phyloP scores from a whole-genome alignment of 2,797 vertebrate species.

The Chloroceryle amazona region DNA sequence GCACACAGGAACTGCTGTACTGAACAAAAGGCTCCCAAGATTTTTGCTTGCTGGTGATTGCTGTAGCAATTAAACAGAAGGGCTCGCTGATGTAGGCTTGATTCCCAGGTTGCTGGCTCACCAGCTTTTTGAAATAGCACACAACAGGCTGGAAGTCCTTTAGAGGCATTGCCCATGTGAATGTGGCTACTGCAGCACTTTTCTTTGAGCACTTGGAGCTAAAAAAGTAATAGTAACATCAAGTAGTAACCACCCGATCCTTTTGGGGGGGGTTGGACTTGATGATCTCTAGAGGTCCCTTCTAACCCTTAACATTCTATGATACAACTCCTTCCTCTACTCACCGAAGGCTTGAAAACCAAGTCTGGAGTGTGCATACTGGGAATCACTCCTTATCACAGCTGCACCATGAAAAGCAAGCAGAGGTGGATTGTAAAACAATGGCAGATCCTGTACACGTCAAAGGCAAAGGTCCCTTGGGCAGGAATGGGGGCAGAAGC shows the following conservation, averaged over 20 bases:
- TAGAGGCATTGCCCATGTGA: background rate
- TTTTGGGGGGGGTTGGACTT: too few species aligned
- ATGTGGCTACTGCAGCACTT: background rate
- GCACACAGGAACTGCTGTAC: background rate
- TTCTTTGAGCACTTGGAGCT: background rate
- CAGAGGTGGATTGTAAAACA: background rate
- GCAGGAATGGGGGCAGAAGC: background rate
- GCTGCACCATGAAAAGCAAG: background rate
- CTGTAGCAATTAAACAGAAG: background rate
- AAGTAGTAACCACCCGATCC: background rate
- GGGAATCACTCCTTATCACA: background rate
- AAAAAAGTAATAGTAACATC: background rate
- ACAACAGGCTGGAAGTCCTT: background rate
- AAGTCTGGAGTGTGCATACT: background rate
- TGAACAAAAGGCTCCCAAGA: background rate
- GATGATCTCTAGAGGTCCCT: too few species aligned
- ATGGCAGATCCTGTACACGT: background rate
- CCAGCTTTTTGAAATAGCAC: background rate
- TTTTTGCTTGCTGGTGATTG: background rate
- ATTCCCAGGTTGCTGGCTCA: background rate
- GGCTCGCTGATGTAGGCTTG: background rate
- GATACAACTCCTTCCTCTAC: background rate
- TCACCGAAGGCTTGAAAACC: background rate
- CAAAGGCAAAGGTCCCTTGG: background rate
- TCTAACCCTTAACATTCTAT: too few species aligned